Base-by-base conservation (phyloP, 2,113 vertebrate species). In the Petromus typicus region DNA sequence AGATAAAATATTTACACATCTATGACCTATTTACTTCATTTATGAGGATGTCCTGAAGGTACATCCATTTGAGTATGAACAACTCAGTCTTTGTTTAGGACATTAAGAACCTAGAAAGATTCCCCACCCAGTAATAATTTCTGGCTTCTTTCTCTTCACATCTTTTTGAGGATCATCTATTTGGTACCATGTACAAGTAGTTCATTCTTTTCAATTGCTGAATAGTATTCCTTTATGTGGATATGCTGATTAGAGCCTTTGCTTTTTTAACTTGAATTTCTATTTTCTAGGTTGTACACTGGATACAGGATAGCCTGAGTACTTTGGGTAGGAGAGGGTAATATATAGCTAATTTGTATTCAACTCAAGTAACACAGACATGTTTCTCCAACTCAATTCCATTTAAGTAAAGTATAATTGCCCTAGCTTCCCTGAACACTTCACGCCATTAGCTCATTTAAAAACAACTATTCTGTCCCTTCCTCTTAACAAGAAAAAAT, bases 291-390 rank as follows among this genome's bases (percentile, higher is more conserved):
- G 54, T 56, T 91, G 9, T 73, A 71, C 14, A 86, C 82, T 80
- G 18, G 48, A 64, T 93, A 48, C 1, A 78, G n/a, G 79, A 86
- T 88, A 90, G 93, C 16, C 64, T 81, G 40, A 32, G 13, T 80
- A 80, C n/a, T 48, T 71, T 23, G 18, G 48, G 1, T 27, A 7
- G 43, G 25, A 27, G 22, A 81, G 22, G 67, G 14, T 34, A 20
- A 86, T 11, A n/a, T 48, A 45, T 37, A 85, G 67, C 32, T 87
- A 92, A 91, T 32, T 57, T 89, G 27, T 89, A 90, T 83, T 93
- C 95, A 93, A 78, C 56, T 40, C 54, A 92, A 91, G 61, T 78
- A 30, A 81, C 64, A 91, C 0, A 91, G 27, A 40, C 69, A 30
- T 82, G 20, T 89, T 89, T 93, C 91, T 59, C 88, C 93, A 89